Evolutionary conservation across 1,140 invertebrate species (phyloP), one percentile per base, ranked within the genome.

Genomic region (Hermetia illucens): DNA sequence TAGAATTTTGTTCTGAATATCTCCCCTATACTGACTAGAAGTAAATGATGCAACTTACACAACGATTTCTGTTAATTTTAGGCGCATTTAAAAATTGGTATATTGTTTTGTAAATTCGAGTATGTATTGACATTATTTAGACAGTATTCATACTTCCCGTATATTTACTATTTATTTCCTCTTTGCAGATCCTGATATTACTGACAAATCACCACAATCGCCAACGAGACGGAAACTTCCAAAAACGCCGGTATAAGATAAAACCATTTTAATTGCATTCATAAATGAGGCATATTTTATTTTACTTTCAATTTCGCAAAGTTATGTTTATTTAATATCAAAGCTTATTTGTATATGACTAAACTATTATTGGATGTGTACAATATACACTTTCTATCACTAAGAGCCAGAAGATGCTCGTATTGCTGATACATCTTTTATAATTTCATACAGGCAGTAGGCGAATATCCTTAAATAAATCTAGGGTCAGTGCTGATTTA

Each of bases 191-290:
- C 52, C 57, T 36, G 57, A 60, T 51, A 54, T 82, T 55, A 71
- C 70, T 55, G 80, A 84, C 55, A 85, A 85, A 73, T 75, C 79
- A 46, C 82, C 81, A 48, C 78, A 81, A 44, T 86, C 82, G 53
- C 83, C 84, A 51, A 87, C 83, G 47, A 75, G 84, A 71, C 74
- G 85, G 72, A 89, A 88, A 79, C 72, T 90, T 64, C 86, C 86
- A 64, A 88, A 88, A 75, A 88, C 85, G 67, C 86, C 86, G 79
- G 83, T 88, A 86, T 84, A 85, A 82, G 70, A 46, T 39, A 35
- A 45, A 33, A 25, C 36, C 36, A 46, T 38, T 34, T 36, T 22
- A 39, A 12, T 8, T 16, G 19, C 19, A n/a, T 8, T 13, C 12
- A 10, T 32, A 8, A 13, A 13, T 10, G 8, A 32, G 8, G 13